These are phyloP conservation scores for Suillia variegata DNA, from an alignment of 2,888 invertebrate species.

Conservation along the genomic window DNA sequence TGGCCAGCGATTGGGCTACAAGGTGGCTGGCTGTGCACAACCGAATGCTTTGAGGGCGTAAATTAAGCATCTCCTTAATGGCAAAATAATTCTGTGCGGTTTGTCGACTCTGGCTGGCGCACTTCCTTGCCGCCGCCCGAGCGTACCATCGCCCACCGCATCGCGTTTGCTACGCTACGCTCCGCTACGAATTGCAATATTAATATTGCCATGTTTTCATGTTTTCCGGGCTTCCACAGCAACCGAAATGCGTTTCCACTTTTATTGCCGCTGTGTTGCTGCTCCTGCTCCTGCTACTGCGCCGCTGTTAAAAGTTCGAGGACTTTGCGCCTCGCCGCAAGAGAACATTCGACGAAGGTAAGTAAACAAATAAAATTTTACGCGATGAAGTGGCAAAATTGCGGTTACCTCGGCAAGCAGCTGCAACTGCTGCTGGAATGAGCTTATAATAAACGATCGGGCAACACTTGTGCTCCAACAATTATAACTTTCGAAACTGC, in stretches of 20 bases:
- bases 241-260: constrained; percentile 1
- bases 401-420: background rate
- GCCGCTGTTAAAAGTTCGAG: background rate
- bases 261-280: background rate
- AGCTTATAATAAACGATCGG: too few species aligned
- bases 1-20: too few species aligned
- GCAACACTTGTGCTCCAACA: too few species aligned
- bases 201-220: background rate
- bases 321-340: too few species aligned
- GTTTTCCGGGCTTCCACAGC: background rate
- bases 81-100: background rate
- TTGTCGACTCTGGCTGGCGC: background rate
- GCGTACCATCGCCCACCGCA: background rate
- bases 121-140: background rate
- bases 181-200: background rate
- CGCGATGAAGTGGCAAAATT: background rate
- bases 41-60: background rate
- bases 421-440: background rate
- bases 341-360: background rate
- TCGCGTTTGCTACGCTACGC: background rate
- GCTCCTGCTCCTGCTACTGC: too few species aligned
- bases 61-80: background rate
- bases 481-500: too few species aligned
- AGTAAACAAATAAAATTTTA: background rate
- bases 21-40: too few species aligned